Percentiles rank a stretch among this genome's conserved stretches.
These are phyloP conservation scores for Boloria selene DNA, from an alignment of 2,888 invertebrate species.

Conservation along the genomic window DNA sequence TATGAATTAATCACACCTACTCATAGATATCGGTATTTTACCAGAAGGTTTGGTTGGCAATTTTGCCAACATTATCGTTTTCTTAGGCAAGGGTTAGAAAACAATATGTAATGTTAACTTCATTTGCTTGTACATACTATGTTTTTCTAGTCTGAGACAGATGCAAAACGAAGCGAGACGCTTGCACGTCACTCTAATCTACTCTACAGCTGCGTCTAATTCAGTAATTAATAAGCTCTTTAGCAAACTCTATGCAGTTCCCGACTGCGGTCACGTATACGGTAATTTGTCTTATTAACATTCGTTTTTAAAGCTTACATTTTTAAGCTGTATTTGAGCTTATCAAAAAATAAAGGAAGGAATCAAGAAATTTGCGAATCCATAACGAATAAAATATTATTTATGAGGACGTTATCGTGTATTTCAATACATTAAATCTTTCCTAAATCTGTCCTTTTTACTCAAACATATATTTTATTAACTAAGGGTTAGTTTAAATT, in stretches of 20 bases:
- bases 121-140: neutral
- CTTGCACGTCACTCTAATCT: slow-evolving; percentile 20
- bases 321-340: neutral
- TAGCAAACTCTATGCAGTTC: slow-evolving; percentile 35
- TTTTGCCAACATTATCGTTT: no score
- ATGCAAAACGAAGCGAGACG: slow-evolving; percentile 1
- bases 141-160: neutral
- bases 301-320: slow-evolving; percentile 29
- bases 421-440: neutral
- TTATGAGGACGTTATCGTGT: no score
- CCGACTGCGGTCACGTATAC: slow-evolving; percentile 34
- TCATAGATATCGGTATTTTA: no score
- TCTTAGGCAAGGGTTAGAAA: no score
- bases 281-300: slow-evolving; percentile 34
- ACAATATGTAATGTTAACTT: neutral
- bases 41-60: no score
- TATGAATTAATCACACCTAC: no score
- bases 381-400: no score
- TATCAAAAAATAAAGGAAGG: neutral
- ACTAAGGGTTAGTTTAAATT: neutral
- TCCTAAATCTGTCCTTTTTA: neutral
- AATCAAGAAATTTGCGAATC: neutral
- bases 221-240: slow-evolving; percentile 35
- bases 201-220: slow-evolving; percentile 29
- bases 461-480: no score